These are phyloP conservation scores for Eulemur albifrons DNA, from an alignment of 2,797 vertebrate species.

Conservation along the genomic window DNA sequence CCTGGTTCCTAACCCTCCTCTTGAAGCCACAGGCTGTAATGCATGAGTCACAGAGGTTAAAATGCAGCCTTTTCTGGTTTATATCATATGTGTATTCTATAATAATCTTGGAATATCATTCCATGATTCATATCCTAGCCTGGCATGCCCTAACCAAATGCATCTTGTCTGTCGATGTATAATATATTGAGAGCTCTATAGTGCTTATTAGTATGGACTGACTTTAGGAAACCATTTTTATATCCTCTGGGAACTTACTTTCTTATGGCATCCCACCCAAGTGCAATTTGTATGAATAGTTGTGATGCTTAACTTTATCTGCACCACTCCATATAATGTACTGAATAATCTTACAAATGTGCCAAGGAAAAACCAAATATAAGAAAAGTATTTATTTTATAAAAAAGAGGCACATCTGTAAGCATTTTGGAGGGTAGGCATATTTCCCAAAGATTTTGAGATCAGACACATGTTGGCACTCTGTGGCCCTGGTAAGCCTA, in stretches of 20 bases:
- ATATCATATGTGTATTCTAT: conserved; percentile 10
- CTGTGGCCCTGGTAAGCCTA: conserved; percentile 10
- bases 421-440: not conserved
- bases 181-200: not conserved
- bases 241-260: not conserved
- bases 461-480: not conserved
- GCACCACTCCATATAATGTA: not conserved
- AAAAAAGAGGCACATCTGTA: not conserved
- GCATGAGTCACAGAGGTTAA: conserved; percentile 34
- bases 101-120: not conserved
- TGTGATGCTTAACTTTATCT: not conserved
- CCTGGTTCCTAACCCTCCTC: not conserved
- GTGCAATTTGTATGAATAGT: not conserved
- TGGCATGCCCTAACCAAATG: not conserved
- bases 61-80: conserved; percentile 56
- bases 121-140: not conserved
- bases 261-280: not conserved
- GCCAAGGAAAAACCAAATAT: not conserved
- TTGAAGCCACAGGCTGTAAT: conserved; percentile 19
- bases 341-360: not conserved
- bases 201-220: not conserved
- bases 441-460: conserved; percentile 39
- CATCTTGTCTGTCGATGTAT: not conserved
- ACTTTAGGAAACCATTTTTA: not conserved
- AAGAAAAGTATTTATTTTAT: conserved; percentile 41